phyloP scores from a whole-genome alignment of 2,888 invertebrate species.

The Sphaerophoria taeniata region DNA sequence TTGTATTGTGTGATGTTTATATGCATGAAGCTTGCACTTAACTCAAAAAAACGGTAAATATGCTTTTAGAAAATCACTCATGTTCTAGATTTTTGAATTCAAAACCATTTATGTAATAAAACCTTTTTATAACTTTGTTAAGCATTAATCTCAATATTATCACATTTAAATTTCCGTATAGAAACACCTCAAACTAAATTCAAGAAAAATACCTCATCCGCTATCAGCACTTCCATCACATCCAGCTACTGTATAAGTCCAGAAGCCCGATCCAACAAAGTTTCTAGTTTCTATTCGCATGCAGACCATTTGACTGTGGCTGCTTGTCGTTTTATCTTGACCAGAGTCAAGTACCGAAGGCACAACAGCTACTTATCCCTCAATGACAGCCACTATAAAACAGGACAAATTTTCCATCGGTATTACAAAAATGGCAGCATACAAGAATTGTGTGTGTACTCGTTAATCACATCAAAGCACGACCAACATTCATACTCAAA shows the following conservation, averaged over 20 bases:
- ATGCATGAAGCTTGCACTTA: too few relatives aligned
- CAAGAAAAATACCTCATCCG: conserved; percentile 8
- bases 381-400: conserved; percentile 63
- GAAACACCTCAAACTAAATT: conserved; percentile 55
- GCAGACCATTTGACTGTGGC: conserved; percentile 53
- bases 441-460: conserved; percentile 45
- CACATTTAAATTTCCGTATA: conserved; percentile 66
- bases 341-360: conserved; percentile 66
- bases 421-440: neutral
- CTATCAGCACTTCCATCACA: conserved; percentile 58
- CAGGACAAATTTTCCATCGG: conserved; percentile 35
- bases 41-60: too few relatives aligned
- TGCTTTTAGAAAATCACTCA: too few relatives aligned
- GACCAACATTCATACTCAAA: conserved; percentile 28
- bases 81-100: too few relatives aligned
- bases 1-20: too few relatives aligned
- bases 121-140: too few relatives aligned
- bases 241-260: conserved; percentile 22
- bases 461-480: conserved; percentile 63
- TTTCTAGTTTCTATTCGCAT: conserved; percentile 43
- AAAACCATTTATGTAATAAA: too few relatives aligned
- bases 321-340: conserved; percentile 57
- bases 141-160: conserved; percentile 19
- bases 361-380: conserved; percentile 70
- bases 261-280: too few relatives aligned